Conservation (phyloP, 2,888 invertebrate genomes). For the Corythucha ciliata region DNA sequence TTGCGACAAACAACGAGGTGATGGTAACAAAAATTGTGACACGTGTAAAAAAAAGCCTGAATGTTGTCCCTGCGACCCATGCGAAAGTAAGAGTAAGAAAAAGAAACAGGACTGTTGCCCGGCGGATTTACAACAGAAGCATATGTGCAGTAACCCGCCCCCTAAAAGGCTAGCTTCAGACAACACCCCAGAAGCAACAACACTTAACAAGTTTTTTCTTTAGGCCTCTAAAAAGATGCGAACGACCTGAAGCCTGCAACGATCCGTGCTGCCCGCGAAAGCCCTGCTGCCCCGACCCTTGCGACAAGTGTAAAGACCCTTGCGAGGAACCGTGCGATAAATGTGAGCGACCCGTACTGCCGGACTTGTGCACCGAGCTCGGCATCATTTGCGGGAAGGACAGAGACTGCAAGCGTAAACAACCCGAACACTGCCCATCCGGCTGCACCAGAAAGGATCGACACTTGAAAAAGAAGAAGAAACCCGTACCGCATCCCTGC, state of each 20-base stretch:
- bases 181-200: no score
- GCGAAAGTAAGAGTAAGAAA: no score
- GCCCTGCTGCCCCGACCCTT: conserved; percentile 18
- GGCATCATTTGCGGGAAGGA: conserved; percentile 17
- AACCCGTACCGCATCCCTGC: conserved; percentile 7
- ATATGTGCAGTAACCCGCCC: no score
- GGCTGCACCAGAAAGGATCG: not conserved
- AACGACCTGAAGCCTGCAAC: conserved; percentile 18
- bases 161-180: no score
- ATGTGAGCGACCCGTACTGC: not conserved
- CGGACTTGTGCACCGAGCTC: conserved; percentile 12
- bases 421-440: conserved; percentile 10
- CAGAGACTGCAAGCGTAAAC: conserved; percentile 14
- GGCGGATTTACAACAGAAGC: no score
- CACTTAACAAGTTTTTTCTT: no score
- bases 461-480: conserved; percentile 19
- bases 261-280: conserved; percentile 19
- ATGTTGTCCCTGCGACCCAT: no score
- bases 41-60: no score
- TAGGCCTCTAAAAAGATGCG: no score
- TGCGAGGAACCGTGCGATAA: conserved; percentile 11
- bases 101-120: no score
- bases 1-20: no score
- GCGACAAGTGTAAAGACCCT: not conserved
- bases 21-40: no score